Conservation (phyloP, 2,113 vertebrate genomes). For the Sialia sialis region DNA sequence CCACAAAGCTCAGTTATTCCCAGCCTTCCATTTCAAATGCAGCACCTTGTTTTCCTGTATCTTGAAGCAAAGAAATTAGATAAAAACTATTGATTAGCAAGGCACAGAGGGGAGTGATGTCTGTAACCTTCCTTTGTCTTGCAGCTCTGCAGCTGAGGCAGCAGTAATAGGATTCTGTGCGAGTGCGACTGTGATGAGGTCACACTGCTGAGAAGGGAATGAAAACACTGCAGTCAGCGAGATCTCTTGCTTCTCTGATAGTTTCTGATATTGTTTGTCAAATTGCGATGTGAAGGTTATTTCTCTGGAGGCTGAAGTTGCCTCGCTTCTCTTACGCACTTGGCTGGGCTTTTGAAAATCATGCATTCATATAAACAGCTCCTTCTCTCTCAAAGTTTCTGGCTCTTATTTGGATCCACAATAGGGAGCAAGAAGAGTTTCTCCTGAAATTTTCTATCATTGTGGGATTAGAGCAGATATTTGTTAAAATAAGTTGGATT, state of each 20-base stretch:
- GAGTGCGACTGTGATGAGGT: constrained; percentile 53
- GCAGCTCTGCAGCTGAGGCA: constrained; percentile 54
- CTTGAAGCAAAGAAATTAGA: constrained; percentile 62
- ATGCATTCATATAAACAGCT: not conserved
- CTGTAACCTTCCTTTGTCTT: constrained; percentile 56
- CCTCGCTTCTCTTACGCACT: not conserved
- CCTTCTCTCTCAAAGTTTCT: not conserved
- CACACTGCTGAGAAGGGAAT: constrained; percentile 35
- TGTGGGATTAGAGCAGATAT: not conserved
- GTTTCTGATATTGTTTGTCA: constrained; percentile 56
- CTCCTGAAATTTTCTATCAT: not conserved
- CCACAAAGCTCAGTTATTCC: constrained; percentile 39
- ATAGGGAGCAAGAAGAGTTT: not conserved
- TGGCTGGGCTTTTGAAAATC: constrained; percentile 9
- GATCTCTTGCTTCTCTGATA: constrained; percentile 37
- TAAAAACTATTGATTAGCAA: constrained; percentile 50
- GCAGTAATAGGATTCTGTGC: constrained; percentile 52
- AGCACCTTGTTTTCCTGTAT: constrained; percentile 45
- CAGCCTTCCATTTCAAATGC: constrained; percentile 33
- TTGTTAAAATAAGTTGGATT: not conserved
- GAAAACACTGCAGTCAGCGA: constrained; percentile 42
- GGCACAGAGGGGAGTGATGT: constrained; percentile 23
- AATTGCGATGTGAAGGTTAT: constrained; percentile 66
- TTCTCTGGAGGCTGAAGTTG: constrained; percentile 52
- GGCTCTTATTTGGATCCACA: not conserved